Evolutionary conservation across 1,140 invertebrate genomes (phyloP).

Genomic region (Ptiloglossa arizonensis): DNA sequence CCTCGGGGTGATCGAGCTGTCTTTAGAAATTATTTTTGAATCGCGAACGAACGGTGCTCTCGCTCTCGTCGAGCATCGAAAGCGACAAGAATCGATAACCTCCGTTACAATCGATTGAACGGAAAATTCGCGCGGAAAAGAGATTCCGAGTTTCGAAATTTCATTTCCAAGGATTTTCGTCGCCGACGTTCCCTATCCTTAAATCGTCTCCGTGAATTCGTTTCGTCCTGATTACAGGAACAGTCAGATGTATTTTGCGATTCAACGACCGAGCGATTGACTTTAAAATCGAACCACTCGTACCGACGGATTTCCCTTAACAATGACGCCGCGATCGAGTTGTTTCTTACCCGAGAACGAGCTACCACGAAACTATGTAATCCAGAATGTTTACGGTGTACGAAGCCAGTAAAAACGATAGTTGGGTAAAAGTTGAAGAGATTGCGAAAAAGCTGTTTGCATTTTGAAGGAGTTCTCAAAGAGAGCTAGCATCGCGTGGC

Average conservation of each 20-base stretch:
- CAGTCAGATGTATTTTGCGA: constrained; percentile 16
- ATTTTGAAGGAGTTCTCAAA: constrained; percentile 30
- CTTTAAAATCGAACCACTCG: constrained; percentile 22
- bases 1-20: too few species aligned
- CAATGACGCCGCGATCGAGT: not conserved
- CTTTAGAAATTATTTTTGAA: too few species aligned
- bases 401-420: constrained; percentile 15
- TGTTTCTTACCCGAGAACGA: not conserved
- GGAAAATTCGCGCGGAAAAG: too few species aligned
- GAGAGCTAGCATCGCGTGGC: not conserved
- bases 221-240: too few species aligned
- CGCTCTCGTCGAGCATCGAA: too few species aligned
- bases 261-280: constrained; percentile 27
- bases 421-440: constrained; percentile 44
- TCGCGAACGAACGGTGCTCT: too few species aligned
- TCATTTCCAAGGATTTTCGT: too few species aligned
- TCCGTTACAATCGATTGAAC: too few species aligned
- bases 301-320: not conserved
- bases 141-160: too few species aligned
- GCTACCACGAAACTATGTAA: constrained; percentile 17
- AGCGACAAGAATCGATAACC: too few species aligned
- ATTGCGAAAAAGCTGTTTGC: constrained; percentile 43
- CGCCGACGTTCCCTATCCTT: too few species aligned
- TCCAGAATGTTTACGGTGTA: not conserved
- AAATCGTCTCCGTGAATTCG: too few species aligned